Percentiles rank a stretch among this genome's conserved stretches.
These are phyloP conservation scores for Pantherophis guttatus DNA, from an alignment of 2,113 vertebrate genomes.

Conservation along the genomic window DNA sequence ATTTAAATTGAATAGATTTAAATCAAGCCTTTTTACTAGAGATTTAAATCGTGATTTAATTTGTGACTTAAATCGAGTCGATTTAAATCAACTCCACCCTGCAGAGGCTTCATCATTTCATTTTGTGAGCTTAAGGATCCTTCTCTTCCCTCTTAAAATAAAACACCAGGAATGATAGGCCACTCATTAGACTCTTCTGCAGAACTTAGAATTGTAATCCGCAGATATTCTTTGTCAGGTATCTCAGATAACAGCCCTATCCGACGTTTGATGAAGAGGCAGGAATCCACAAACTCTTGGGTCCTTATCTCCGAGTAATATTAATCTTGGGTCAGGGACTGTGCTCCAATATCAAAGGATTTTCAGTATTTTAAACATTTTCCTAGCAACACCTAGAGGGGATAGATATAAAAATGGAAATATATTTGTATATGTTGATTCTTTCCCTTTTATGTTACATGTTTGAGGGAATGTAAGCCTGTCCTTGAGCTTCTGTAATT, in stretches of 20 bases:
- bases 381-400: background rate
- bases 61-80: too few relatives aligned
- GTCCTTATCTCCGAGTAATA: background rate
- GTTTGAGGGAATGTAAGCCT: background rate
- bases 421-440: background rate
- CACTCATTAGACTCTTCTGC: background rate
- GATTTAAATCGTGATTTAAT: too few relatives aligned
- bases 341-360: background rate
- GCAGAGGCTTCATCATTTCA: background rate
- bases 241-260: background rate
- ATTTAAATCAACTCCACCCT: too few relatives aligned
- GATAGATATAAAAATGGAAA: background rate
- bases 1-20: too few relatives aligned
- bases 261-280: background rate
- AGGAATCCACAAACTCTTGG: background rate
- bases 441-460: background rate
- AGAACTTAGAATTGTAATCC: background rate
- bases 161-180: background rate
- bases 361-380: background rate
- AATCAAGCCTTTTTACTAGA: too few relatives aligned
- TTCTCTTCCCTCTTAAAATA: background rate
- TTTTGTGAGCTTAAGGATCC: background rate
- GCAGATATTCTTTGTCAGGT: background rate
- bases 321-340: background rate
- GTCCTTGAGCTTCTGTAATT: background rate